Conservation (phyloP, 2,113 vertebrate species). For the Corythaixoides concolor region DNA sequence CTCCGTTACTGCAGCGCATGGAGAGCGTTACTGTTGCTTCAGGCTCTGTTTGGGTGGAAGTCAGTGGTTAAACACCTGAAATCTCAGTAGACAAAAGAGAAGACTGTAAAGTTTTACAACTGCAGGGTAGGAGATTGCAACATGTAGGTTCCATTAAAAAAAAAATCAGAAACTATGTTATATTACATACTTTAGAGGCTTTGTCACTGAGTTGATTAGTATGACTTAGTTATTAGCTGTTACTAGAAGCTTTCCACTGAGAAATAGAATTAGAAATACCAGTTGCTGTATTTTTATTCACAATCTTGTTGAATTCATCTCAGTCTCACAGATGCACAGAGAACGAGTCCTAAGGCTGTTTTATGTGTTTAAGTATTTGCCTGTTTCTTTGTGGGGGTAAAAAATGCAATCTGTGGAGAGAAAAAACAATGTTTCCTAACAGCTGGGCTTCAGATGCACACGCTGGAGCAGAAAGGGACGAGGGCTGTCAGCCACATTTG, state of each 20-base stretch:
- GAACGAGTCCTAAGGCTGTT: background rate
- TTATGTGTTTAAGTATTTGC: background rate
- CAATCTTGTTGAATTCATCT: constrained; percentile 40
- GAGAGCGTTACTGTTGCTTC: constrained; percentile 61
- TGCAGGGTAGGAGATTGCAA: constrained; percentile 59
- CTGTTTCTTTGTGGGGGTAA: background rate
- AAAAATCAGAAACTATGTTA: constrained; percentile 54
- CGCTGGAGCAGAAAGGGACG: background rate
- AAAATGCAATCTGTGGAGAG: background rate
- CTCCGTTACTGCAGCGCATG: constrained; percentile 66
- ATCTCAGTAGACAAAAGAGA: constrained; percentile 71
- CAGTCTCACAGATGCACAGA: constrained; percentile 1
- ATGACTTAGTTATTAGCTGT: constrained; percentile 69
- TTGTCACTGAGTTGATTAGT: constrained; percentile 61
- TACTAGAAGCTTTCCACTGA: constrained; percentile 69
- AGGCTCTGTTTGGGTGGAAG: constrained; percentile 59
- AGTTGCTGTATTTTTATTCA: constrained; percentile 42
- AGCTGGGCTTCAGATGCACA: constrained; percentile 30
- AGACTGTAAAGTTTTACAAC: constrained; percentile 70
- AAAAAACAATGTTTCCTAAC: background rate
- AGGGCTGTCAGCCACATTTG: background rate
- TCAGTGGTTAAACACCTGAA: constrained; percentile 71
- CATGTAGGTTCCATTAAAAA: constrained; percentile 56
- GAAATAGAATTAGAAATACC: constrained; percentile 66
- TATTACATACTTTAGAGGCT: constrained; percentile 59